Conservation (phyloP, 23 tunicate genomes). For the Trididemnum clinides region DNA sequence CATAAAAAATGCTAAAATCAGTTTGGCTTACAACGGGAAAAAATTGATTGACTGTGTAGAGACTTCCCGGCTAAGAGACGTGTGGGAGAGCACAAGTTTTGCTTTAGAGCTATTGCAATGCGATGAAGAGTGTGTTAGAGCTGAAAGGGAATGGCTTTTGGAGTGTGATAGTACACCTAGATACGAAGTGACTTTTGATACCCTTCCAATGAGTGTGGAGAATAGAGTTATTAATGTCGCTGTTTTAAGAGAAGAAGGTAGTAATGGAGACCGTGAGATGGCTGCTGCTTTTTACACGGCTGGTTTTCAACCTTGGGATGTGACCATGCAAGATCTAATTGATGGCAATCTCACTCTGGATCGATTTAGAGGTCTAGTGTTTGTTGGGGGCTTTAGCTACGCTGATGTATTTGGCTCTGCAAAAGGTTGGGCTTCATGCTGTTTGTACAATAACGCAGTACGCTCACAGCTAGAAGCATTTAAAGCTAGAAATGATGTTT, state of each 20-base stretch:
- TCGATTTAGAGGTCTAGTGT: slow-evolving; percentile 76
- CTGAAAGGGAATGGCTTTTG: slow-evolving; percentile 49
- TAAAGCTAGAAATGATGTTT: slow-evolving; percentile 54
- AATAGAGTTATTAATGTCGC: slow-evolving; percentile 54
- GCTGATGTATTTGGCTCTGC: slow-evolving; percentile 94
- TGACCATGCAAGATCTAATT: slow-evolving; percentile 85
- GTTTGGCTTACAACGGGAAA: slow-evolving; percentile 41
- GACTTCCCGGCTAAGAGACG: slow-evolving; percentile 39
- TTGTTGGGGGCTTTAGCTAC: slow-evolving; percentile 93
- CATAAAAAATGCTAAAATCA: slow-evolving; percentile 14
- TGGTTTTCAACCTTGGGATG: slow-evolving; percentile 81
- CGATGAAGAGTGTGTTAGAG: slow-evolving; percentile 47
- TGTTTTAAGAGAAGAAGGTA: slow-evolving; percentile 87
- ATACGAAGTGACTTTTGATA: slow-evolving; percentile 38
- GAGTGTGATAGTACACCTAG: slow-evolving; percentile 35
- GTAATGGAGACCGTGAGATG: slow-evolving; percentile 94
- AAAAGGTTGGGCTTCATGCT: slow-evolving; percentile 95
- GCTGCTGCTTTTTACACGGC: slow-evolving; percentile 65
- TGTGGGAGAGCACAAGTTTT: slow-evolving; percentile 83
- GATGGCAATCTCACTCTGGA: slow-evolving; percentile 47
- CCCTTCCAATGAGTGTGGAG: not conserved
- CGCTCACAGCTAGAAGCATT: slow-evolving; percentile 49
- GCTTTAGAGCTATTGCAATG: slow-evolving; percentile 75
- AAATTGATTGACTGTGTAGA: slow-evolving; percentile 18
- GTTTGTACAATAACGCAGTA: slow-evolving; percentile 44